Percentiles rank a stretch among this genome's conserved stretches.
Evolutionary conservation across 2,888 invertebrate genomes (phyloP).

Genomic region (Sicus ferrugineus): DNA sequence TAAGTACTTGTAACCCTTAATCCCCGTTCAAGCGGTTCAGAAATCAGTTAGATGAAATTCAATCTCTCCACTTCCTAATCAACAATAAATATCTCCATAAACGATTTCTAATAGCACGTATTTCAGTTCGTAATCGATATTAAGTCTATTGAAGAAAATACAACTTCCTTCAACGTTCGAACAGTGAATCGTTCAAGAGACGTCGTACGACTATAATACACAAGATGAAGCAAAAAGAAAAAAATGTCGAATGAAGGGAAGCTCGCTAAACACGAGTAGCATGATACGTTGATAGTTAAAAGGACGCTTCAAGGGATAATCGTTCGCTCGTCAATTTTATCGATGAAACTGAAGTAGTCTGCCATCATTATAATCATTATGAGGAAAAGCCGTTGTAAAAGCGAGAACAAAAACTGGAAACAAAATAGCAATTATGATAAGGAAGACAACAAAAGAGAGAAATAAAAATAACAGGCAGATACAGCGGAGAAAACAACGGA

Average conservation of each 20-base stretch:
- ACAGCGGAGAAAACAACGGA: background rate
- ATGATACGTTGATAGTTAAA: background rate
- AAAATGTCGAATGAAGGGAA: background rate
- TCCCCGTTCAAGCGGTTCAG: no score
- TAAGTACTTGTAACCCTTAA: no score
- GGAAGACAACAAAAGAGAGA: no score
- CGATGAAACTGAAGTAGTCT: background rate
- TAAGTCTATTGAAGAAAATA: background rate
- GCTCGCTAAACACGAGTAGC: background rate
- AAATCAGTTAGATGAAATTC: no score
- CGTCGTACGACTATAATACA: background rate
- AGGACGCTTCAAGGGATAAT: constrained; percentile 15
- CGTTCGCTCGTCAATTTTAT: constrained; percentile 22
- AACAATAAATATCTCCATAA: no score
- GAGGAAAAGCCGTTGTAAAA: background rate
- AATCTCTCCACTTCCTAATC: no score
- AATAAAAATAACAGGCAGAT: background rate
- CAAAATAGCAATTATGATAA: no score
- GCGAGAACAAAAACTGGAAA: no score
- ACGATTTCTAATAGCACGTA: no score
- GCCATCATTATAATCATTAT: background rate
- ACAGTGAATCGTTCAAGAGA: no score
- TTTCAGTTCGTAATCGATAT: background rate
- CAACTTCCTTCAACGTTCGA: no score
- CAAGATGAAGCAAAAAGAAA: background rate